phyloP scores from a whole-genome alignment of 1,140 invertebrate genomes.

The Pygmarrhopalites habei region DNA sequence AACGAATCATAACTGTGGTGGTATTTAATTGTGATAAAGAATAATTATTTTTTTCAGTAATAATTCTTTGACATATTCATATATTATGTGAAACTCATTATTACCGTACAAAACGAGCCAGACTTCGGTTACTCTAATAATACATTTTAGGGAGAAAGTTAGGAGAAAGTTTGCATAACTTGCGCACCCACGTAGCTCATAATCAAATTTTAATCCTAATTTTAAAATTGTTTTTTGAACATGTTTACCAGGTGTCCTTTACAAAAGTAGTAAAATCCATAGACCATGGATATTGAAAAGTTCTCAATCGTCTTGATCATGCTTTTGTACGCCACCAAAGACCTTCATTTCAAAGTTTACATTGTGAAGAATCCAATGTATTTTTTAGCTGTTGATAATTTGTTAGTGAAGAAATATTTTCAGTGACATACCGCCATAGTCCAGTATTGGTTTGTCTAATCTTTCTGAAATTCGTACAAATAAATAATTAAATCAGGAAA shows the following conservation, averaged over 20 bases:
- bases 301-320: conserved; percentile 45
- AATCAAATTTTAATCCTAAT: too few relatives aligned
- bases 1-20: conserved; percentile 41
- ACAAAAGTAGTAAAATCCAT: conserved; percentile 45
- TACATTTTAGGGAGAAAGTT: too few relatives aligned
- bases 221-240: too few relatives aligned
- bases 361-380: neutral
- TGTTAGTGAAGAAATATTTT: neutral
- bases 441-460: conserved; percentile 41
- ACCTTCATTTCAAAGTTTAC: conserved; percentile 35
- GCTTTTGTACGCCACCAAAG: conserved; percentile 45
- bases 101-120: conserved; percentile 40
- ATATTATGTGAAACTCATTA: too few relatives aligned
- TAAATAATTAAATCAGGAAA: too few relatives aligned
- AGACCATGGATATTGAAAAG: conserved; percentile 43
- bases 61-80: too few relatives aligned
- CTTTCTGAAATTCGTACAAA: too few relatives aligned
- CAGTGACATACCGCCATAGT: conserved; percentile 39
- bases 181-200: too few relatives aligned
- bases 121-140: conserved; percentile 38
- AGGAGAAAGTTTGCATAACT: too few relatives aligned
- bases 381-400: neutral
- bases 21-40: too few relatives aligned
- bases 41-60: too few relatives aligned
- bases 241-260: conserved; percentile 42